Evolutionary conservation across 92 coral and sea anemone species (phyloP).

Genomic region (Micromussa lordhowensis): DNA sequence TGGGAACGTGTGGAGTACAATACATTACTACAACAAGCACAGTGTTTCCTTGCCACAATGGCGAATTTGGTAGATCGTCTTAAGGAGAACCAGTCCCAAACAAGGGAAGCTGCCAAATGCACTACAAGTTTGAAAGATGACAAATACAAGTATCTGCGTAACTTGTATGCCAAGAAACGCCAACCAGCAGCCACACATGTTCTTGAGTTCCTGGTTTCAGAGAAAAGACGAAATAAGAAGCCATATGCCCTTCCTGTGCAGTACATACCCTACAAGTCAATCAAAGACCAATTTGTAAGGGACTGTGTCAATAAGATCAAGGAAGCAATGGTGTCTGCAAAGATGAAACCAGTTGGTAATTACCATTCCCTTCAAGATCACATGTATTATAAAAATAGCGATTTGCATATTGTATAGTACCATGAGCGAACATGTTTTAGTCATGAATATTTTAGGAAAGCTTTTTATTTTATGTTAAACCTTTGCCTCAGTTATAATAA

Average conservation of each 20-base stretch:
- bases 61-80: too few species aligned
- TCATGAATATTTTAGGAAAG: neutral
- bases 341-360: slow-evolving; percentile 60
- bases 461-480: too few species aligned
- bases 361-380: neutral
- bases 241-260: too few species aligned
- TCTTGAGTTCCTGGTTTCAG: slow-evolving; percentile 43
- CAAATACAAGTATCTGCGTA: neutral
- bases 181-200: slow-evolving; percentile 67
- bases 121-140: neutral
- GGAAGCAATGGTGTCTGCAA: slow-evolving; percentile 29
- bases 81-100: too few species aligned
- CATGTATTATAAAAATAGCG: too few species aligned
- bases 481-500: too few species aligned
- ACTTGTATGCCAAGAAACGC: slow-evolving; percentile 41
- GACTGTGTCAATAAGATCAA: slow-evolving; percentile 41
- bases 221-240: slow-evolving; percentile 51
- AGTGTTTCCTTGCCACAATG: too few species aligned
- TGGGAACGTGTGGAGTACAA: too few species aligned
- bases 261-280: slow-evolving; percentile 8
- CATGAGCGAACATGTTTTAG: too few species aligned
- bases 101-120: too few species aligned
- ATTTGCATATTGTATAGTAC: too few species aligned
- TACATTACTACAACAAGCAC: too few species aligned
- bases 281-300: slow-evolving; percentile 62